Evolutionary conservation across 2,888 invertebrate genomes (phyloP), one percentile per base, ranked within the genome.

Genomic region (Drosophila robusta): DNA sequence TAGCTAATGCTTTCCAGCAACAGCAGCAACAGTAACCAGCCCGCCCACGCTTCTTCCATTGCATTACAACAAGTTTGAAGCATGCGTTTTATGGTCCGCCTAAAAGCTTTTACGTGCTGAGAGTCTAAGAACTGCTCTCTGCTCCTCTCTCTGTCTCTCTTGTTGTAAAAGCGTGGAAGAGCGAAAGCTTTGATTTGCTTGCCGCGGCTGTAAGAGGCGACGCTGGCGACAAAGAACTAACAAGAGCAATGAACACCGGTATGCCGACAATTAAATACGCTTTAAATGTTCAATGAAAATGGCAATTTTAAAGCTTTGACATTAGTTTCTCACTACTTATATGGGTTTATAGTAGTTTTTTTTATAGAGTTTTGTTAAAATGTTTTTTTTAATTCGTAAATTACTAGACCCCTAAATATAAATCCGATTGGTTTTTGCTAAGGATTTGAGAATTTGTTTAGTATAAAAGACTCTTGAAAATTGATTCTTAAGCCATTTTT

Each of bases 171-270:
- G 26, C 11, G 24, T 22, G 26, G 24, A 26, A 36, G 34, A 45
- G 38, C 46, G 39, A 65, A 58, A 74, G 75, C 75, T 70, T 70
- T 74, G 75, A 55, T 65, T 65, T 56, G 50, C 49, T 38, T 42
- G 46, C 52, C 26, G 47, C 26, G 32, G 39, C 51, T 52, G 44
- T 44, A 46, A 14, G 38, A 29, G 38, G 18, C 42, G 29, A 22
- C 44, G 44, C 32, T 16, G 24, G 39, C 52, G 44, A 11, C 36
- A 49, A 57, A 51, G 11, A 24, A 51, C 14, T 16, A 34, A 18
- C 4, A 18, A 44, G 11, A 4, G 12, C 1, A 34, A 11, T 12
- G 22, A 26, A 36, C 7, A 18, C 16, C 5, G 18, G 14, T 14
- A 32, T 16, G 14, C 12, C 62, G 32, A 32, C 46, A n/a, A 2